Percentiles rank a stretch among this genome's conserved stretches.
phyloP scores from a whole-genome alignment of 1,140 invertebrate species.

The Musca vetustissima region DNA sequence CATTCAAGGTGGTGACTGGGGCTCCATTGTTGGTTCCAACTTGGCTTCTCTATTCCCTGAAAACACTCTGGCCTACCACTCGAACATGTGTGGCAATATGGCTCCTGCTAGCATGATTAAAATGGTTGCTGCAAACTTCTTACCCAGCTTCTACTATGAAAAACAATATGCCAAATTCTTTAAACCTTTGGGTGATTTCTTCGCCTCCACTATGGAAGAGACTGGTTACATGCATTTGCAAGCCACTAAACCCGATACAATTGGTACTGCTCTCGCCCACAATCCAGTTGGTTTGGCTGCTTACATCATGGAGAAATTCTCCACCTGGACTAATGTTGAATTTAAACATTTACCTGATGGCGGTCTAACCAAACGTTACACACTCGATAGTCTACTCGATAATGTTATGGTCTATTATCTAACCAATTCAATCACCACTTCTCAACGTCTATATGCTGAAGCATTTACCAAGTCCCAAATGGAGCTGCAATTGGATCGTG shows the following conservation, averaged over 20 bases:
- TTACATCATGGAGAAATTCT: slow-evolving; percentile 87
- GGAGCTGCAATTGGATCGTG: slow-evolving; percentile 57
- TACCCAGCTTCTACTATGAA: slow-evolving; percentile 63
- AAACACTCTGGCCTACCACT: slow-evolving; percentile 63
- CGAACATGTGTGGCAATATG: slow-evolving; percentile 63
- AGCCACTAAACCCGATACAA: slow-evolving; percentile 87
- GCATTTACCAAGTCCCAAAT: slow-evolving; percentile 55
- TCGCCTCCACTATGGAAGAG: slow-evolving; percentile 64
- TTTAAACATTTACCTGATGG: slow-evolving; percentile 67
- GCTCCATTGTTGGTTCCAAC: slow-evolving; percentile 61
- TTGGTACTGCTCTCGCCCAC: slow-evolving; percentile 66
- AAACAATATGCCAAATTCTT: slow-evolving; percentile 61
- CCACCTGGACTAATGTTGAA: slow-evolving; percentile 69
- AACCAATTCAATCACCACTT: slow-evolving; percentile 74
- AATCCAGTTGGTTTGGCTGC: slow-evolving; percentile 76
- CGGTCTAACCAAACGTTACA: slow-evolving; percentile 66
- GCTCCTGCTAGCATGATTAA: slow-evolving; percentile 35
- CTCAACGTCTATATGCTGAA: slow-evolving; percentile 76
- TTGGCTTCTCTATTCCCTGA: slow-evolving; percentile 72
- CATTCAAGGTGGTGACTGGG: slow-evolving; percentile 84
- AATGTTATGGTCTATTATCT: slow-evolving; percentile 90
- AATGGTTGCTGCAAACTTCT: slow-evolving; percentile 39
- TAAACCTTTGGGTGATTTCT: slow-evolving; percentile 63
- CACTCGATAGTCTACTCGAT: slow-evolving; percentile 77
- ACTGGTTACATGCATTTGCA: slow-evolving; percentile 83